Conservation (phyloP, 2,113 vertebrate genomes). For the Campylorhamphus procurvoides region DNA sequence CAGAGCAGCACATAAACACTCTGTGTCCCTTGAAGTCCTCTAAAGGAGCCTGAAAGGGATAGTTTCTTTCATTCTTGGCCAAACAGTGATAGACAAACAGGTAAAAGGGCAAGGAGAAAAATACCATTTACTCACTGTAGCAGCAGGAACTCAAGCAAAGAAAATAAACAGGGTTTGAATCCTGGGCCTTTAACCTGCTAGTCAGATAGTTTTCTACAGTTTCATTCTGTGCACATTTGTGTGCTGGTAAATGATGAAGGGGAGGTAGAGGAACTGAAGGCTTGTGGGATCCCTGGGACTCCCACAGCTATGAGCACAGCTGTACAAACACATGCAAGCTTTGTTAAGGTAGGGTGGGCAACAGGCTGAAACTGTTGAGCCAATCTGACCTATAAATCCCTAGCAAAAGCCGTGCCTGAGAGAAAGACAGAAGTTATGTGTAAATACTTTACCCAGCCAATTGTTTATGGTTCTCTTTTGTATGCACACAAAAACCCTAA, state of each 20-base stretch:
- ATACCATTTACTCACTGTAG: constrained; percentile 84
- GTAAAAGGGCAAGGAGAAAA: constrained; percentile 69
- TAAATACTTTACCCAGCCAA: constrained; percentile 75
- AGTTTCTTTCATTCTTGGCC: constrained; percentile 65
- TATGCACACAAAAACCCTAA: constrained; percentile 1
- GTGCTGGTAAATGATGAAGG: constrained; percentile 79
- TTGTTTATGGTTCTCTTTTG: constrained; percentile 35
- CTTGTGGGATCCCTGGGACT: constrained; percentile 83
- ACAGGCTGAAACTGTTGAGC: constrained; percentile 87
- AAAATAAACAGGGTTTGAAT: constrained; percentile 85
- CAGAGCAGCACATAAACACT: constrained; percentile 22
- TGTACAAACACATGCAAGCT: constrained; percentile 92
- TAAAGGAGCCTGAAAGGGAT: constrained; percentile 41
- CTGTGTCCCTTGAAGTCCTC: constrained; percentile 38
- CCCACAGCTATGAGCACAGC: constrained; percentile 88
- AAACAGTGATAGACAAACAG: constrained; percentile 77
- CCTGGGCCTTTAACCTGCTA: constrained; percentile 80
- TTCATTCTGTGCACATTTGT: constrained; percentile 79
- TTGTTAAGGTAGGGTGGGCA: constrained; percentile 91
- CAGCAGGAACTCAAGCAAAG: constrained; percentile 83
- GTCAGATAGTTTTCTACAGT: constrained; percentile 78
- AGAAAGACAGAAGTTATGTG: constrained; percentile 77
- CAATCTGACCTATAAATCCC: constrained; percentile 85
- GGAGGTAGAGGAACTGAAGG: constrained; percentile 79
- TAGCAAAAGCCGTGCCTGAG: constrained; percentile 77